phyloP scores from a whole-genome alignment of 2,113 vertebrate species.

The Plecotus auritus region DNA sequence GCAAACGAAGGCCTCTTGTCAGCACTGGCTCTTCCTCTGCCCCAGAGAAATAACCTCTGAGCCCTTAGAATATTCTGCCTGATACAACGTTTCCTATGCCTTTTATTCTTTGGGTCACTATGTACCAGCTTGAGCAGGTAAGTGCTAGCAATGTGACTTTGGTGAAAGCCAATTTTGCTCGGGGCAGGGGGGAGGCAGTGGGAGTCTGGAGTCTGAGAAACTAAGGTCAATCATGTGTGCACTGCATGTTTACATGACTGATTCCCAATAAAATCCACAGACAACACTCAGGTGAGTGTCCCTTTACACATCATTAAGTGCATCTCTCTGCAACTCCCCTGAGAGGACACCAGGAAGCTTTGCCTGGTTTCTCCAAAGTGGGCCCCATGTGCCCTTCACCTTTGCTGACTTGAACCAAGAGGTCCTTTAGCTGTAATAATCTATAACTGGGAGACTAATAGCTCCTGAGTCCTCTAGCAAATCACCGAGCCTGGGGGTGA shows the following conservation, averaged over 20 bases:
- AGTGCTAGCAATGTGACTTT: not conserved
- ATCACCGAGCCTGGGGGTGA: not conserved
- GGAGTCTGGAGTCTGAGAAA: not conserved
- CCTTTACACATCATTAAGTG: not conserved
- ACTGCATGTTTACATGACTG: not conserved
- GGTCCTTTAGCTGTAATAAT: not conserved
- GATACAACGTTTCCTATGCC: not conserved
- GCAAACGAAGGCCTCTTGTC: not conserved
- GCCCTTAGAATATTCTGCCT: not conserved
- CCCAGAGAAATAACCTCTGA: not conserved
- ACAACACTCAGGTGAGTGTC: not conserved
- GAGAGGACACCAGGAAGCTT: not conserved
- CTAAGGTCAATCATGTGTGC: not conserved
- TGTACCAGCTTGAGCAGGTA: not conserved
- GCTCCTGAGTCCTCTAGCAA: not conserved
- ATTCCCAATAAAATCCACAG: not conserved
- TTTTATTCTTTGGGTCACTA: not conserved
- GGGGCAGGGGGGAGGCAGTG: accelerated
- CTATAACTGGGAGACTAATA: not conserved
- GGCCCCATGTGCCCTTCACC: not conserved
- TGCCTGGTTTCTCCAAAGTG: not conserved
- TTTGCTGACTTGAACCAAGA: not conserved
- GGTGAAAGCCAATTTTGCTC: not conserved
- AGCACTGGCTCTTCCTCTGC: not conserved
- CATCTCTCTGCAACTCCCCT: not conserved